Evolutionary conservation across 2,113 vertebrate genomes (phyloP).

Genomic region (Silurus asotus): DNA sequence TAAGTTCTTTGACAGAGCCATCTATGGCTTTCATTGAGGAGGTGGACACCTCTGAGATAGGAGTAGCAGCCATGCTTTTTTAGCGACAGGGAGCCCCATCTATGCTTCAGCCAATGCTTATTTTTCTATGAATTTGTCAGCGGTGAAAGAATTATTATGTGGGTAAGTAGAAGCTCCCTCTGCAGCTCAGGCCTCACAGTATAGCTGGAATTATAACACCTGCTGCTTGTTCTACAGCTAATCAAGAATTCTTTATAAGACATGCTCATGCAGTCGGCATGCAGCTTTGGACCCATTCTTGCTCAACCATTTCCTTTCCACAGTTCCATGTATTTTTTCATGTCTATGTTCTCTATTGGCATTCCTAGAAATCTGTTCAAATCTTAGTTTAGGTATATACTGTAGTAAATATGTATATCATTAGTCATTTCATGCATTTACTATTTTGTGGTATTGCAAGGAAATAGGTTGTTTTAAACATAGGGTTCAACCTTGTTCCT

Average conservation of each 20-base stretch:
- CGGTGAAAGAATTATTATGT: neutral
- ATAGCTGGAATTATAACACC: neutral
- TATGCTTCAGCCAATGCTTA: neutral
- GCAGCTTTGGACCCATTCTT: neutral
- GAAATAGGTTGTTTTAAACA: neutral
- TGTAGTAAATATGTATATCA: neutral
- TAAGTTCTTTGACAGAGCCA: neutral
- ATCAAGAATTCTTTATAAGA: neutral
- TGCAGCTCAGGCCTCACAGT: neutral
- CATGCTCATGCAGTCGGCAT: neutral
- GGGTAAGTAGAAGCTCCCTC: neutral
- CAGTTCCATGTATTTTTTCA: neutral
- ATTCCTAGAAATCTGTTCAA: neutral
- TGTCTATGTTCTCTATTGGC: neutral
- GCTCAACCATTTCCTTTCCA: neutral
- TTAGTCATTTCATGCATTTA: neutral
- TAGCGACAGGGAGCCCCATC: neutral
- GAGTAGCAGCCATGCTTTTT: neutral
- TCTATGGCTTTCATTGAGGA: neutral
- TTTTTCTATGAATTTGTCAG: slow-evolving; percentile 12
- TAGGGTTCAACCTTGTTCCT: neutral
- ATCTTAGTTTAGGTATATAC: neutral
- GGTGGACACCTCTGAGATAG: neutral
- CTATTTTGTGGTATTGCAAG: neutral
- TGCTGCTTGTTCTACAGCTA: neutral